Base-by-base conservation (phyloP, 2,113 vertebrate genomes). In the Ondatra zibethicus region DNA sequence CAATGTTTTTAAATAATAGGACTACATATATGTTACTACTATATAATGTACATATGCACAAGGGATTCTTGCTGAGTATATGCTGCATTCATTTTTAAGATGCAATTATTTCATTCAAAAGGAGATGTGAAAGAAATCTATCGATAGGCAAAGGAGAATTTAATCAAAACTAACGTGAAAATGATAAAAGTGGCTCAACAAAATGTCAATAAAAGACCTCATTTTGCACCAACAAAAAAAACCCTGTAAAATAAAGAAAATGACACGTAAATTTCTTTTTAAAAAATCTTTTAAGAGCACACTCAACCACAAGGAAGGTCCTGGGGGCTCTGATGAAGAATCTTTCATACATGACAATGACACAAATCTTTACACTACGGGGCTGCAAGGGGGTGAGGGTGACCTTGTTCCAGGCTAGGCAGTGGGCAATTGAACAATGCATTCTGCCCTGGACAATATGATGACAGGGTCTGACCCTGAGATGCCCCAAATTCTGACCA, bases 161-260 rank as follows among this genome's bases (percentile, higher is more conserved):
- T 93, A 66, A 93, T 92, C 89, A 93, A 82, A 95, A 91, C 58
- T 72, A 90, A 87, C 73, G 36, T 89, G 33, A 58, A 91, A 86
- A 70, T 58, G 45, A 93, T 73, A 91, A 92, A 89, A 93, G 61
- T 36, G 25, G 29, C 58, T 87, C 65, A 45, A 52, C 29, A 73
- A 92, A 92, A 66, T 68, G 45, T 72, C 68, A 96, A 61, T 72
- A 65, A 50, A 63, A 78, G n/a, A 21, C 14, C 31, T 92, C 66
- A 78, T 72, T 89, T 78, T 58, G 45, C 12, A 77, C 61, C 39
- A 70, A 77, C 8, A 82, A 88, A 81, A 78, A 81, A 61, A 31
- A 88, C 58, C 70, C 50, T 68, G 63, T 72, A 50, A 95, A 91
- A 39, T 16, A 89, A 87, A 96, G 52, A 52, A 97, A 92, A 66